phyloP scores from a whole-genome alignment of 2,113 vertebrate species.

The Sporophila hypoxantha region DNA sequence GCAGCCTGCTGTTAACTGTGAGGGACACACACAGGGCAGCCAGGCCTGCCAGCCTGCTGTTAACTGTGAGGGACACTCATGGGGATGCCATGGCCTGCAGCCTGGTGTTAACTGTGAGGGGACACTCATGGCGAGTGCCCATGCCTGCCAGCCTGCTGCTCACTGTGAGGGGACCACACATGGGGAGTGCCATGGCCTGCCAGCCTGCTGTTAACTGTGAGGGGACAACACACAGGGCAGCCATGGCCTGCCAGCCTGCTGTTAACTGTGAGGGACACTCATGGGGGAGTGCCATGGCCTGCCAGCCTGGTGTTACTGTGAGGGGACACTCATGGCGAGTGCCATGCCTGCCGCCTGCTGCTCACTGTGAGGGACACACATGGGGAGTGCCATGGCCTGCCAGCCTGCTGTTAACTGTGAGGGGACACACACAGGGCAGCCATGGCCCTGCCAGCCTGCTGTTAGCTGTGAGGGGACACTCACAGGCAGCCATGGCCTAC shows the following conservation, averaged over 20 bases:
- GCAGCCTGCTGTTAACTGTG: neutral
- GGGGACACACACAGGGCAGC: neutral
- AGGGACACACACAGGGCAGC: neutral
- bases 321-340: neutral
- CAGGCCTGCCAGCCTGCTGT: neutral
- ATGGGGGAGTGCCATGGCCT: too few species aligned
- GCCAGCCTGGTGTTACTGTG: too few species aligned
- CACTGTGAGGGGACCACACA: too few species aligned
- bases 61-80: neutral
- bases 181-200: neutral
- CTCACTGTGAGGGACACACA: neutral
- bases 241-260: too few species aligned
- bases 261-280: too few species aligned
- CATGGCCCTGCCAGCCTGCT: neutral
- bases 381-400: neutral
- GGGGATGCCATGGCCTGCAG: neutral
- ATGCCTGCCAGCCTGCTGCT: too few species aligned
- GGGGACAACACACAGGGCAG: too few species aligned
- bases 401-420: neutral
- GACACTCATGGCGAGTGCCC: neutral
- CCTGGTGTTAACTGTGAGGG: neutral
- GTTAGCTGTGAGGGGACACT: neutral
- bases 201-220: neutral
- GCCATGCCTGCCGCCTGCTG: neutral
- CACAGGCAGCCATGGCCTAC: too few species aligned